Percentiles rank a stretch among this genome's conserved stretches.
Evolutionary conservation across 64 coral and sea anemone genomes (phyloP).

Genomic region (Actinia tenebrosa): DNA sequence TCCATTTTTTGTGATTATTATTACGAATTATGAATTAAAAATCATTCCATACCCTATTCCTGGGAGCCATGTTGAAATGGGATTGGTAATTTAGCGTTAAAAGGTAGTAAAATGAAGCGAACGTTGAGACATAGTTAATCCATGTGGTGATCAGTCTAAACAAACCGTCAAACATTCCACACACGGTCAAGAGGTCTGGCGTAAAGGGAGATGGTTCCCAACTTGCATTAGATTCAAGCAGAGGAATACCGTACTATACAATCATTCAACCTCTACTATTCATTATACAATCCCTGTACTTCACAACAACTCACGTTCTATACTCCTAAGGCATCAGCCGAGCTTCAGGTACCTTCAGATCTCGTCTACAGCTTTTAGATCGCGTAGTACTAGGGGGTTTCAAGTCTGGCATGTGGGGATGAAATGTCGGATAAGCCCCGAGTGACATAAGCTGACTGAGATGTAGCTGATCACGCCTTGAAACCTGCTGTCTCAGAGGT

Average conservation of each 20-base stretch:
- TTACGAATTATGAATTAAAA: not conserved
- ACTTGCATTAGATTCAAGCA: not conserved
- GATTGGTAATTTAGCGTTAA: not conserved
- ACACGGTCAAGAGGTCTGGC: not conserved
- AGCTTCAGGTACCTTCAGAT: not conserved
- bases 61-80: constrained; percentile 6
- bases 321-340: not conserved
- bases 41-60: not conserved
- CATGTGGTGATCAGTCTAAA: constrained; percentile 1
- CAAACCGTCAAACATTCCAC: constrained; percentile 20
- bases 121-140: not conserved
- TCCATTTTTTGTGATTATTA: not conserved
- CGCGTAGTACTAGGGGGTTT: not conserved
- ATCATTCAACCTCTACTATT: not conserved
- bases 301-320: not conserved
- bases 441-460: not conserved
- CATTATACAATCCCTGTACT: not conserved
- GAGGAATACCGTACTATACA: not conserved
- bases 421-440: not conserved
- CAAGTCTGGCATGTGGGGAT: not conserved
- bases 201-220: constrained; percentile 1
- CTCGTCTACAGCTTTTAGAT: not conserved
- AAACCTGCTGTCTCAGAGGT: not conserved
- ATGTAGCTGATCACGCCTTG: constrained; percentile 24
- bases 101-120: not conserved